Percentiles rank a stretch among this genome's conserved stretches.
These are phyloP conservation scores for Phataginus tetradactyla DNA, from an alignment of 2,797 vertebrate species.

Conservation along the genomic window DNA sequence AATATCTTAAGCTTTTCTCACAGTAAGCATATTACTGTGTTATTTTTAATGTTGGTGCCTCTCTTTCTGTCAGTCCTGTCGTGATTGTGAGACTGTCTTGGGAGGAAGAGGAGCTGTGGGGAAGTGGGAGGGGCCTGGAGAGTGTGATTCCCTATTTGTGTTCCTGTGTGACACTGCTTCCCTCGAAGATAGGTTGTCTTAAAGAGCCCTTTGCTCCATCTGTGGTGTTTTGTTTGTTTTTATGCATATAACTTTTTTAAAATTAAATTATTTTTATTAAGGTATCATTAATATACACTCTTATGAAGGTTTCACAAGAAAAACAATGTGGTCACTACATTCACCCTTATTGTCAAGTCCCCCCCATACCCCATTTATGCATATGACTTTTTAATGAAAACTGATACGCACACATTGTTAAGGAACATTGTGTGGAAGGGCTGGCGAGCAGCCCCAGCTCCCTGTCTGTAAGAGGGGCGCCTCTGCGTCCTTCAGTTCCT, in stretches of 20 bases:
- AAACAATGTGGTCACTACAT: too few relatives aligned
- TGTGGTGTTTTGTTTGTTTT: not conserved
- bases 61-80: not conserved
- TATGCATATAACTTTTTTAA: not conserved
- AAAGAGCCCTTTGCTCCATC: not conserved
- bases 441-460: not conserved
- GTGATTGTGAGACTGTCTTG: not conserved
- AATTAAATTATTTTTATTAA: too few relatives aligned
- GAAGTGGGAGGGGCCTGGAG: not conserved
- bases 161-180: not conserved
- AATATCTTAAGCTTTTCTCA: constrained; percentile 43
- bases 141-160: not conserved
- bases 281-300: too few relatives aligned
- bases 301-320: too few relatives aligned
- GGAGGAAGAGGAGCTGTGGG: not conserved
- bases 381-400: constrained; percentile 8
- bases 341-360: too few relatives aligned
- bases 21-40: not conserved
- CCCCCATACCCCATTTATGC: too few relatives aligned
- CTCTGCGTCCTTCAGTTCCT: not conserved
- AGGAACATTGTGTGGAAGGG: not conserved
- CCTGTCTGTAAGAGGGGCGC: not conserved
- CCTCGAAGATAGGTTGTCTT: not conserved
- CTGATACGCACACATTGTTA: not conserved
- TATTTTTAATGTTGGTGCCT: constrained; percentile 4